Evolutionary conservation across 1,140 invertebrate genomes (phyloP).

Genomic region (Matsumurasca onukii): DNA sequence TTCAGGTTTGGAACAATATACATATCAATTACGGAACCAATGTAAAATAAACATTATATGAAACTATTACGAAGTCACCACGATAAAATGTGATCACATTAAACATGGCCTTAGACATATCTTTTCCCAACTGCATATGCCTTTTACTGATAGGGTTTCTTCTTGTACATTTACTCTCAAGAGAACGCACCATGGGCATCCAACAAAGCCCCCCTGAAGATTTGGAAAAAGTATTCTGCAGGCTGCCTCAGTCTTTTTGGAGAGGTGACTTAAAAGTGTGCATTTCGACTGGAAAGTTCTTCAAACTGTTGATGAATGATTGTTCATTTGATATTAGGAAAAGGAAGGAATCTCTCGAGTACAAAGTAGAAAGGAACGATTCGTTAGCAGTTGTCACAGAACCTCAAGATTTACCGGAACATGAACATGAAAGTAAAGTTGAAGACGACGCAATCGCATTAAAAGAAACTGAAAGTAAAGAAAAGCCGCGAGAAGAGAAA

Average conservation of each 20-base stretch:
- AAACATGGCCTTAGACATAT: not conserved
- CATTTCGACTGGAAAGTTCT: not conserved
- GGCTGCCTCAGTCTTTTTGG: not conserved
- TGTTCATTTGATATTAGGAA: no score
- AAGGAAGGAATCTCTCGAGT: not conserved
- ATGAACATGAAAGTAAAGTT: no score
- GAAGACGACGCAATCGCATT: not conserved
- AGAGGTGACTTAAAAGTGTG: not conserved
- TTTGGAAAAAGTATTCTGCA: constrained; percentile 1
- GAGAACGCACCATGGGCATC: not conserved
- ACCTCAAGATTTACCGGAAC: no score
- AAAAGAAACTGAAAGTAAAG: not conserved
- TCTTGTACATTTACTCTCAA: not conserved
- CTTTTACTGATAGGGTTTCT: constrained; percentile 1
- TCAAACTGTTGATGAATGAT: not conserved
- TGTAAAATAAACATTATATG: no score
- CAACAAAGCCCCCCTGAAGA: not conserved
- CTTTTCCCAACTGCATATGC: constrained; percentile 5
- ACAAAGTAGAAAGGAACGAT: not conserved
- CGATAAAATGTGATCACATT: not conserved
- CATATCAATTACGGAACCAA: no score
- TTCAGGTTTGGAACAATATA: no score
- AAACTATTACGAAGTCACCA: no score
- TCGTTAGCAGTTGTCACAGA: not conserved
- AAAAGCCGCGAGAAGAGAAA: constrained; percentile 14